Evolutionary conservation across 2,113 vertebrate species (phyloP), one percentile per base, ranked within the genome.

Genomic region (Apteryx mantelli): DNA sequence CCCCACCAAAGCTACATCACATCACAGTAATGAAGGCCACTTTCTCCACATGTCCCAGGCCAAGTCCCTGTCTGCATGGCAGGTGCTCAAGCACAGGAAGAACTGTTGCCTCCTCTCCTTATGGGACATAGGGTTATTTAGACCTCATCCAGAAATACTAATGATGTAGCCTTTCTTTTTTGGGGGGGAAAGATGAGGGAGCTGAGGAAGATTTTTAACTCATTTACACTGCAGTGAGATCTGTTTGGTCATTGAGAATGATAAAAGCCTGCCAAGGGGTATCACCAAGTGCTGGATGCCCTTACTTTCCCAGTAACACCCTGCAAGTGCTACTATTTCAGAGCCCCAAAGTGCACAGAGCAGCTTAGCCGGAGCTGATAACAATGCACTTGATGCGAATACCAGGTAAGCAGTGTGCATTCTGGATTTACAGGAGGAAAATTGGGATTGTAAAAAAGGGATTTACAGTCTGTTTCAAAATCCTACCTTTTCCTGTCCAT

Each of bases 401-500:
- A 81, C 28, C 86, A 92, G 95, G 95, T 88, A 53, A 94, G 95
- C 83, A 34, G 69, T 0, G 2, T 0, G 4, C 89, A 84, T 68
- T 87, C 58, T 63, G 90, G 89, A 88, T 85, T 92, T 88, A 68
- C 92, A 82, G 90, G 90, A 90, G 92, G 95, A 96, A 96, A 96
- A 96, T 84, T 88, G 74, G 89, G 92, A 46, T 53, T 96, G 95
- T 94, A 94, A 96, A 96, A 90, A 61, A 68, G 95, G 92, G 92
- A 94, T 96, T 96, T 96, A 90, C 95, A 94, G 95, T 94, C 95
- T 94, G 92, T 92, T 94, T 84, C 95, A 48, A 94, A 96, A 94
- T 81, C 95, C 92, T 81, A 81, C 89, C 89, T 90, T 92, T 96
- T 96, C 95, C 95, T 92, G 92, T 18, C 83, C 79, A 58, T 94